Evolutionary conservation across 1,140 invertebrate genomes (phyloP).

Genomic region (Myzus persicae): DNA sequence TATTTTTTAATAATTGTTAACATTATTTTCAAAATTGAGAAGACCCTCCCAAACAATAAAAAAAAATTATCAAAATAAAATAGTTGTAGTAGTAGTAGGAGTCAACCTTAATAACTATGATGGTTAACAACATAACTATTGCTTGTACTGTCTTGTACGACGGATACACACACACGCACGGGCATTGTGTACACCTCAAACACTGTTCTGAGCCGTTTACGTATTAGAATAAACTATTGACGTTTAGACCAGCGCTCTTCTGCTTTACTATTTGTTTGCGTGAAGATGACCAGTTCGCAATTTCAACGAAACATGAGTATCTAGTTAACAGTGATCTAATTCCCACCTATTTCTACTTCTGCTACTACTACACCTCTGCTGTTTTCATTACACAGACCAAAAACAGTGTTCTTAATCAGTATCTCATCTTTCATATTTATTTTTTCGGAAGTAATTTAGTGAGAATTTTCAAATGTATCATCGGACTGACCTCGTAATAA

Average conservation of each 20-base stretch:
- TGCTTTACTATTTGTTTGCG: neutral
- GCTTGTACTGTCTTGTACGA: neutral
- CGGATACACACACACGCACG: neutral
- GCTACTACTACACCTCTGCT: neutral
- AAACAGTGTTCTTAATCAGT: neutral
- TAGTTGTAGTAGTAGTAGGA: neutral
- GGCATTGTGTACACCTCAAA: neutral
- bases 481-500: neutral
- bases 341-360: neutral
- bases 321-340: neutral
- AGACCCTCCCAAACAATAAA: neutral
- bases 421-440: neutral
- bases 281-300: neutral
- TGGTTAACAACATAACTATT: neutral
- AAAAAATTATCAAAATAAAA: neutral
- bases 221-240: neutral
- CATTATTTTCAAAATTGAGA: neutral
- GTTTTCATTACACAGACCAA: neutral
- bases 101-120: neutral
- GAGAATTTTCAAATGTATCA: conserved; percentile 31
- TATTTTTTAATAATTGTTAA: neutral
- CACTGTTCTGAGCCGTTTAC: neutral
- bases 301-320: neutral
- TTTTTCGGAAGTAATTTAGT: neutral
- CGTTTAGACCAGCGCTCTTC: neutral